Evolutionary conservation across 2,888 invertebrate genomes (phyloP), one percentile per base, ranked within the genome.

Genomic region (Ditula angustiorana): DNA sequence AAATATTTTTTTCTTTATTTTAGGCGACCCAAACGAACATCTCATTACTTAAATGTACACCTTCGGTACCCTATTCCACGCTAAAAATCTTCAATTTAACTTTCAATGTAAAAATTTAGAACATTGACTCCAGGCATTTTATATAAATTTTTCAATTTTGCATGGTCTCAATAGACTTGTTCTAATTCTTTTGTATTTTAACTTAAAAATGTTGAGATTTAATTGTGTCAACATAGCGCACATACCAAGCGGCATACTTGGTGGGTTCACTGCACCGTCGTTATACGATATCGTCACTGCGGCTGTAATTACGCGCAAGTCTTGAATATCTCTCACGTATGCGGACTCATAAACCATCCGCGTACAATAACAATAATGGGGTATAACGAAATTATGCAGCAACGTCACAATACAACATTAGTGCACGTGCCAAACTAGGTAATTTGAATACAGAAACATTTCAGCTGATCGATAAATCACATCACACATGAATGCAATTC

Each of bases 361-460:
- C 41, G 19, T 41, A 41, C 41, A 41, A 47, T 49, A 28, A 59
- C n/a, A 35, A 26, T n/a, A 28, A 52, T 52, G 44, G 30, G 21
- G 16, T 28, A 53, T 46, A 58, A 47, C 35, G 13, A 53, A 37
- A 59, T 59, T 59, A 64, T 64, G 53, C 58, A 64, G 53, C 16
- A 11, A 53, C 23, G 28, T 44, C 26, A 46, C 59, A 37, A 41
- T 64, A 41, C 49, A 52, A 53, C 55, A 60, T 55, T 60, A 65
- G 24, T 75, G 72, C 76, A 71, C 69, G 69, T 75, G 72, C 56
- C 49, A 50, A 57, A 50, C 56, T 57, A 24, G 23, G 33, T 24
- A 58, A 87, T 88, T 88, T 85, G 85, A 85, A 86, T 85, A 85
- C 76, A 77, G 80, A 77, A 82, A 82, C 79, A 81, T 77, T 77